Evolutionary conservation across 1,140 invertebrate genomes (phyloP), one percentile per base, ranked within the genome.

Genomic region (Lucilia sericata): DNA sequence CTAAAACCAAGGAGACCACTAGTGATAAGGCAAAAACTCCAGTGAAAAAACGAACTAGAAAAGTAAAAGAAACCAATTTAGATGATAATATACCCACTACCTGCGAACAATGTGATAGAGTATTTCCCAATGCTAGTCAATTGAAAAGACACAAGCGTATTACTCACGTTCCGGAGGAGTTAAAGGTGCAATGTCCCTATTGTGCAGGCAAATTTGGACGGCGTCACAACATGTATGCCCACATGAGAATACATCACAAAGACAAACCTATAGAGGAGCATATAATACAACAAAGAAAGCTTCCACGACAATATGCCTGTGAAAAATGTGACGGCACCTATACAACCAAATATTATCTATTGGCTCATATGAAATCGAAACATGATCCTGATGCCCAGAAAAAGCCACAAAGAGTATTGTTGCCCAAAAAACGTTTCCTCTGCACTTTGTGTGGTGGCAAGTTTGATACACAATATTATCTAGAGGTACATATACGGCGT

Each of bases 401-500:
- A 80, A 80, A 80, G 21, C 65, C 65, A 9, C 42, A 80, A 51
- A n/a, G 47, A 25, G 34, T 80, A 12, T 49, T 49, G 51, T 49
- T 49, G 10, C 76, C 76, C 2, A 49, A 47, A 51, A 80, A 80
- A 80, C 76, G 76, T 80, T 80, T 80, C n/a, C 76, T 80, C 10
- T 80, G 76, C 25, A 49, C 51, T 14, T 34, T 82, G 25, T 82
- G 81, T 42, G 81, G 81, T 82, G 34, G 14, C 60, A 70, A 34
- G 8, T 82, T 55, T 36, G 49, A 82, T 17, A 60, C 30, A 51
- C 81, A 65, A n/a, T 34, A 21, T 5, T 65, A 82, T 70, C 34
- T 65, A n/a, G 60, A 60, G n/a, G 81, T 89, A 19, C 88, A 89
- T 25, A 88, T 89, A 74, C 78, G 88, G 7, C 85, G 88, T 0